Base-by-base conservation (phyloP, 1,140 invertebrate genomes). In the Arion vulgaris region DNA sequence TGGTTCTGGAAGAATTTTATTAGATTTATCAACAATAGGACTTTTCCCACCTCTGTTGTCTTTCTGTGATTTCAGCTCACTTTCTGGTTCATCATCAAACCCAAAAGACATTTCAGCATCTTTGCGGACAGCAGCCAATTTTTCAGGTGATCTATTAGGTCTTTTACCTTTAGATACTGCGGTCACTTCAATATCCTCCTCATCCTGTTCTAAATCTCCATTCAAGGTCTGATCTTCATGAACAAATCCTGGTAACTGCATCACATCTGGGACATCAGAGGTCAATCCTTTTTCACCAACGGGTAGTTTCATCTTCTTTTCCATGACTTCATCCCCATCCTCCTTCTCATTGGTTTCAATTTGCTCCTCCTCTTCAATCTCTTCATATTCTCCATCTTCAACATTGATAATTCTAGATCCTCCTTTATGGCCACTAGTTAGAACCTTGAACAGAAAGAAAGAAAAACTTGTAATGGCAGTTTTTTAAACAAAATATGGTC, bases 401-500 rank as follows among this genome's bases (percentile, higher is more conserved):
- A 86, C 68, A 80, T 73, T 84, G 45, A 86, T 86, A 41, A 86
- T 86, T 75, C 83, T 81, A 11, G 85, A 84, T 62, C 84, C 80
- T 26, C 85, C 85, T n/a, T 83, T 73, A 26, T 83, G 77, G 53
- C 84, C 83, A 80, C 69, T 78, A 26, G 76, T 57, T 49, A 78
- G 28, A 28, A 78, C 76, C 76, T 78, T 5, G 1, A 72, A 72
- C 7, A 34, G 23, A 57, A 5, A 57, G 53, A 57, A 57, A 19
- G 2, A 57, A 23, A 2, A 15, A 2, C 23, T 45, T 45, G 5
- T 45, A 45, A 45, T 45, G 41, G n/a, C n/a, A n/a, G n/a, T n/a
- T n/a, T n/a, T n/a, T n/a, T n/a, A n/a, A n/a, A 57, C 13, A 57
- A 57, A 13, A 13, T 57, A 15, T 26, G 13, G 26, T 26, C 13